Base-by-base conservation (phyloP, 2,113 vertebrate species). In the Tachuris rubrigastra region DNA sequence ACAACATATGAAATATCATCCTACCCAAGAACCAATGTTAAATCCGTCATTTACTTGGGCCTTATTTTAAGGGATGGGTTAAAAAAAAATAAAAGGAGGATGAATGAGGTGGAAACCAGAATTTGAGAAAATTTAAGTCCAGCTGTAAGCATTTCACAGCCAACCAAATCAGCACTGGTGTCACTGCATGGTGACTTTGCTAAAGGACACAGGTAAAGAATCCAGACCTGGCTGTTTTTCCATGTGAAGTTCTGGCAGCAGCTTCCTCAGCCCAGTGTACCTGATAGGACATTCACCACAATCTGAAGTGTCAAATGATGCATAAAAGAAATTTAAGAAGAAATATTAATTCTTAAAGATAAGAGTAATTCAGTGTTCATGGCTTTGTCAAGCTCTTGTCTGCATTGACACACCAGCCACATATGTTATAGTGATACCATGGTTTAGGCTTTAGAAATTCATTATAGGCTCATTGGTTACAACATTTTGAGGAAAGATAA, bases 211-310 rank as follows among this genome's bases (percentile, higher is more conserved):
- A 53, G 46, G 27, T 1, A 3, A 39, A 77, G 17, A 74, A 81
- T 37, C 3, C 27, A 78, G 33, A 42, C 4, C 5, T 18, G 8
- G 11, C 1, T 65, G 4, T 18, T 63, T 27, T 27, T 82, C 19
- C 6, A 22, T 27, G 5, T 2, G 5, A 62, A 23, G 6, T 35
- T 92, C 44, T 30, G 21, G 1, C 25, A 49, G 8, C 14, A 41
- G 6, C 4, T 71, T 8, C 66, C 18, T 39, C 8, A 62, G 10
- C 5, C 4, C 33, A 24, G 2, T 19, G 62, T 39, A 42, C n/a
- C n/a, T 25, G 4, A 14, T 6, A 37, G 6, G 4, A 55, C 14
- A 44, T 50, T 85, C 3, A 2, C 12, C 0, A 5, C 12, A 52
- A 25, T 19, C 42, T 16, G 24, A 25, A 24, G 7, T 14, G 17